phyloP scores from a whole-genome alignment of 2,113 vertebrate genomes.

The Odocoileus virginianus region DNA sequence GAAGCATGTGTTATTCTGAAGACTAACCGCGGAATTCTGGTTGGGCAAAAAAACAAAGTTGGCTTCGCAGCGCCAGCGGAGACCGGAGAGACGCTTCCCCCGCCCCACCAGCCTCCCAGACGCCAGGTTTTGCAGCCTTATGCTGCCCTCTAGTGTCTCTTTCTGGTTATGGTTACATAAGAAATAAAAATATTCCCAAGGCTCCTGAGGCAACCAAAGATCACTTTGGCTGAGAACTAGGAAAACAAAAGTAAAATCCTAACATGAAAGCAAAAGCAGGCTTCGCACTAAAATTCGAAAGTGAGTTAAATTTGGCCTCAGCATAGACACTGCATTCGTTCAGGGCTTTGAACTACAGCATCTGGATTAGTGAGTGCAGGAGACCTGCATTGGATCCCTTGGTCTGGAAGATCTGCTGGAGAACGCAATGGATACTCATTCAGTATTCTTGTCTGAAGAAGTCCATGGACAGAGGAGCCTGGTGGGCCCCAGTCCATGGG shows the following conservation, averaged over 20 bases:
- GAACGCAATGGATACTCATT: background rate
- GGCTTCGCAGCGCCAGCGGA: background rate
- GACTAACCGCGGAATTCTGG: background rate
- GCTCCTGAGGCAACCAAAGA: background rate
- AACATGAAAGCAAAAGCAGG: background rate
- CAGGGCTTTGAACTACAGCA: background rate
- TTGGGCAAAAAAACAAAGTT: slow-evolving; percentile 52
- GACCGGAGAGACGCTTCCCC: background rate
- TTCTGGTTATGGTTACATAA: background rate
- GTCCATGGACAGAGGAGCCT: background rate
- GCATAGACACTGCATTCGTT: background rate
- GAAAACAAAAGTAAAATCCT: background rate
- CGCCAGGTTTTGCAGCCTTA: slow-evolving; percentile 54
- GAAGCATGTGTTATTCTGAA: slow-evolving; percentile 4
- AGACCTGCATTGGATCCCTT: background rate
- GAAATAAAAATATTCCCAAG: background rate
- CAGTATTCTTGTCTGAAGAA: background rate
- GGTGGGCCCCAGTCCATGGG: background rate
- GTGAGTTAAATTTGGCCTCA: background rate
- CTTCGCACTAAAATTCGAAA: background rate
- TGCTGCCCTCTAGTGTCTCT: slow-evolving; percentile 80
- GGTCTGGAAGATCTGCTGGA: background rate
- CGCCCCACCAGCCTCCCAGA: fast-evolving
- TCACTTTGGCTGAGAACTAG: background rate
- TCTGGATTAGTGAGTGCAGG: background rate